Evolutionary conservation across 2,797 vertebrate species (phyloP).

Genomic region (Menidia menidia): DNA sequence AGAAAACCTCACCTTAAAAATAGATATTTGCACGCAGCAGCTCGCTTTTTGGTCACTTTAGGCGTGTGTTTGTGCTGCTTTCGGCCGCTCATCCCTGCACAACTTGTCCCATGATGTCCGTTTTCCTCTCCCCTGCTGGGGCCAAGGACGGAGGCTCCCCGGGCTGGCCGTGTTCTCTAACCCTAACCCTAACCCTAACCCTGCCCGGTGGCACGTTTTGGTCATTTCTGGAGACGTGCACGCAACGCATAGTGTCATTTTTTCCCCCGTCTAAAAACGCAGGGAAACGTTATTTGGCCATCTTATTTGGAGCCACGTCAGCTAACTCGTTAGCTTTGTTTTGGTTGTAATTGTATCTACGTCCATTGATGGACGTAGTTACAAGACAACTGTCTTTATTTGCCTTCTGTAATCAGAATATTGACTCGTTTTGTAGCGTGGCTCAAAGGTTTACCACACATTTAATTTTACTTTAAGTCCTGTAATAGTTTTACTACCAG

Average conservation of each 20-base stretch:
- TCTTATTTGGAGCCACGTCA: not conserved
- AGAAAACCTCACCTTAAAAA: rapidly evolving
- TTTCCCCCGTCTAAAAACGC: not conserved
- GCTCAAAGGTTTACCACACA: not conserved
- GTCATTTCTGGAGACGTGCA: too few species aligned
- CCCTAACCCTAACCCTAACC: too few species aligned
- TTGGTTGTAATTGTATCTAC: not conserved
- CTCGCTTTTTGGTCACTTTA: not conserved
- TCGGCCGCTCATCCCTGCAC: slow-evolving; percentile 32
- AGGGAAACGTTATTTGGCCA: not conserved
- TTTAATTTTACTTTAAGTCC: not conserved
- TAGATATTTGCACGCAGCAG: not conserved
- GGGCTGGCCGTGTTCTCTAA: too few species aligned
- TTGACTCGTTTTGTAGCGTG: too few species aligned
- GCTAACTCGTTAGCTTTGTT: slow-evolving; percentile 4
- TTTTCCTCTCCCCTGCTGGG: slow-evolving; percentile 58
- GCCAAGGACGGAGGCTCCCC: slow-evolving; percentile 61
- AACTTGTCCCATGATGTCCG: slow-evolving; percentile 68
- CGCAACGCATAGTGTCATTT: not conserved
- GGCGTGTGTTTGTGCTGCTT: too few species aligned
- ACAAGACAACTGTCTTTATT: too few species aligned
- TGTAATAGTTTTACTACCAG: not conserved
- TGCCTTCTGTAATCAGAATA: too few species aligned
- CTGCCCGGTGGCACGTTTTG: not conserved
- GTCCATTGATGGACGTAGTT: not conserved